A percentile compares a stretch with the other conserved stretches of the same genome.
Evolutionary conservation across 1,140 invertebrate species (phyloP).

Genomic region (Anastrepha ludens): DNA sequence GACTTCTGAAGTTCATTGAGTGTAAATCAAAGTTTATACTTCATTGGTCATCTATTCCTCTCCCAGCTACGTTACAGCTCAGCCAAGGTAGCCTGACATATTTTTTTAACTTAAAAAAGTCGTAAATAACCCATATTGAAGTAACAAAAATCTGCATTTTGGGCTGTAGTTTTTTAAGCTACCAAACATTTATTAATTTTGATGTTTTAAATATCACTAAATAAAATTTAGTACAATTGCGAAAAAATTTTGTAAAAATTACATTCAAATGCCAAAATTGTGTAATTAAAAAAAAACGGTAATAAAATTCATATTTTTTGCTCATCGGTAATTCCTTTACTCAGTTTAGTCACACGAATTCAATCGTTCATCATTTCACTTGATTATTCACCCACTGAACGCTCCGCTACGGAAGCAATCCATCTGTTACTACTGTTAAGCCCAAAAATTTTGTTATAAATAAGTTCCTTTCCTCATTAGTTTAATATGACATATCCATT

Average conservation of each 20-base stretch:
- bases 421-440: neutral
- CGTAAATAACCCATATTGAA: no score
- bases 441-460: conserved; percentile 32
- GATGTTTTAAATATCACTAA: conserved; percentile 44
- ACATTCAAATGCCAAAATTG: conserved; percentile 41
- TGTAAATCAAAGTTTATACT: no score
- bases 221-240: conserved; percentile 44
- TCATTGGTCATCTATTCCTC: no score
- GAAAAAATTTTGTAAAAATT: conserved; percentile 16
- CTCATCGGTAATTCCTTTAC: conserved; percentile 1
- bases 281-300: neutral
- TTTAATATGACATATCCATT: neutral
- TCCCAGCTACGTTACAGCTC: no score
- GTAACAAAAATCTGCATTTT: neutral
- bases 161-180: conserved; percentile 26
- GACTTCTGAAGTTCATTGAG: no score
- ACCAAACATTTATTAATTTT: conserved; percentile 50
- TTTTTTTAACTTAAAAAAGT: no score
- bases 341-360: neutral
- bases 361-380: neutral
- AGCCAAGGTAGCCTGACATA: no score
- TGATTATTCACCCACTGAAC: conserved; percentile 8
- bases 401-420: neutral
- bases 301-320: conserved; percentile 23
- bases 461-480: neutral